These are phyloP conservation scores for Anarhynchus alexandrinus DNA, from an alignment of 2,113 vertebrate genomes.

Conservation along the genomic window DNA sequence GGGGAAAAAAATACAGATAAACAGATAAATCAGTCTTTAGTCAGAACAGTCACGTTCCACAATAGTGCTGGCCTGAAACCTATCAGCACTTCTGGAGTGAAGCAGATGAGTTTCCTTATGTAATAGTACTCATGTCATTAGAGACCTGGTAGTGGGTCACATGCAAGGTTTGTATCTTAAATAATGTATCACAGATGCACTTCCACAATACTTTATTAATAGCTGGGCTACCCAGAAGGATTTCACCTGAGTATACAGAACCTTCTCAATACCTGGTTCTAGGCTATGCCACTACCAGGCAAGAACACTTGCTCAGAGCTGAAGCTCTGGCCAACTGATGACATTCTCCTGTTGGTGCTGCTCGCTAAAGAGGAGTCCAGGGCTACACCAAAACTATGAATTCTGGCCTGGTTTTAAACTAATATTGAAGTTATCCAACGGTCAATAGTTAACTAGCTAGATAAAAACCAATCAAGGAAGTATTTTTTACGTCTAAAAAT, in stretches of 20 bases:
- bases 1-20: neutral
- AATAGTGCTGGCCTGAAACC: neutral
- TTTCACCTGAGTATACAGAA: neutral
- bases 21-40: neutral
- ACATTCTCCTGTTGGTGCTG: neutral
- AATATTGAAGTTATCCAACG: neutral
- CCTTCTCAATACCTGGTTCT: neutral
- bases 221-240: neutral
- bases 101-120: slow-evolving; percentile 27
- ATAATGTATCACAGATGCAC: neutral
- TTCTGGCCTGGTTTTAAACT: neutral
- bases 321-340: neutral
- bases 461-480: neutral
- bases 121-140: slow-evolving; percentile 34
- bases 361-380: neutral
- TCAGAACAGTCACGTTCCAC: neutral
- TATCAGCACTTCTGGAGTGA: neutral
- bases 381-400: neutral
- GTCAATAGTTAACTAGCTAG: neutral
- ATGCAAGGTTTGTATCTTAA: neutral
- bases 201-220: neutral
- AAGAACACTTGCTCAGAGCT: neutral
- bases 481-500: neutral
- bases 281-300: neutral
- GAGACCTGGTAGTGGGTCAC: slow-evolving; percentile 29